Evolutionary conservation across 2,113 vertebrate genomes (phyloP), one percentile per base, ranked within the genome.

Genomic region (Peromyscus maniculatus): DNA sequence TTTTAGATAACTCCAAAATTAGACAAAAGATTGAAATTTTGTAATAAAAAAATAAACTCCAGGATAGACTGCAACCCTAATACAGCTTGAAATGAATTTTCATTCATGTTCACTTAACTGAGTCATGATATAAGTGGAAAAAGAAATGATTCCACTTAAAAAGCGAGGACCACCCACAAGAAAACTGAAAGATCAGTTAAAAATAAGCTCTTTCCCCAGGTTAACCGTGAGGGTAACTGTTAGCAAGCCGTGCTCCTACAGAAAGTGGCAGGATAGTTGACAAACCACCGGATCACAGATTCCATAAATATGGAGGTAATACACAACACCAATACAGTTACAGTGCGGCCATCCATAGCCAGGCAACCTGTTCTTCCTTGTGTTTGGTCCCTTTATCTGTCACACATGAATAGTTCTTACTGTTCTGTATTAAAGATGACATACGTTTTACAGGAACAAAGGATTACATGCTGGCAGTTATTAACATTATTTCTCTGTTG

Each of bases 181-280:
- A 67, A 96, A 96, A 12, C 16, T 57, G 52, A 87, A 87, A 64
- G 36, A 15, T 31, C 62, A 67, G 21, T 26, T 83, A 83, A 91
- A 96, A 97, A 95, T 91, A 91, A 94, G 13, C n/a, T 88, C 16
- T 16, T 64, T 91, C 91, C 78, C 55, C 84, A 36, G 69, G 90
- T 91, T 88, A 90, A 93, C 72, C 69, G 52, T 86, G 52, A 69
- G n/a, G 28, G 62, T 94, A 94, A 87, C 4, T 55, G 33, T 71
- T 95, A 82, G 52, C 96, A 94, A 59, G 3, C 24, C 89, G 10
- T 89, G 95, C 52, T 91, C 80, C 66, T 87, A 80, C 10, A 87
- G 43, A 72, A 93, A 94, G 62, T 69, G 82, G 89, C 0, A 91
- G 33, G 62, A 91, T 94, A 93, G 57, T 57, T 21, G 24, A 57